Evolutionary conservation across 2,113 vertebrate species (phyloP).

Genomic region (Cromileptes altivelis): DNA sequence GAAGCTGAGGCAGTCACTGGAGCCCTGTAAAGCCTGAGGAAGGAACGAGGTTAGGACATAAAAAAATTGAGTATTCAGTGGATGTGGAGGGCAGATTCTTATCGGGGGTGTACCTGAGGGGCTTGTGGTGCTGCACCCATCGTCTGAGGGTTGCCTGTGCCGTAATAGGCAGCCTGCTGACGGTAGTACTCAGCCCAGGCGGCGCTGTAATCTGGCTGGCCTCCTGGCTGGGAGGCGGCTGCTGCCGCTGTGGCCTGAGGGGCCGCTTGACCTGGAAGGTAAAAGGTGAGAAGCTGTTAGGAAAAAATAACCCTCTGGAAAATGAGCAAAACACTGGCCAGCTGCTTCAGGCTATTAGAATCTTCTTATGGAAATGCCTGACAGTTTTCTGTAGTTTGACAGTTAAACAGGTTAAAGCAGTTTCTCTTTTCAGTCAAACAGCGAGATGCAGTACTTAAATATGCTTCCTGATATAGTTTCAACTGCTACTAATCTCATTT

Average conservation of each 20-base stretch:
- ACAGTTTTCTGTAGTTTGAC: no score
- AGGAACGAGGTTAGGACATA: constrained; percentile 78
- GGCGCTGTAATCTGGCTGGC: constrained; percentile 96
- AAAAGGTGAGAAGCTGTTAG: no score
- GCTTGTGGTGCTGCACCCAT: constrained; percentile 94
- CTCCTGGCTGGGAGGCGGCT: constrained; percentile 90
- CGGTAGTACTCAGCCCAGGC: constrained; percentile 99
- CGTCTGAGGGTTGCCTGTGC: constrained; percentile 93
- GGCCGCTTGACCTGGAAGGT: constrained; percentile 82
- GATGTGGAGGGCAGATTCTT: constrained; percentile 58
- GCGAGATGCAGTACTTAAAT: not conserved
- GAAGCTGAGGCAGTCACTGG: constrained; percentile 87
- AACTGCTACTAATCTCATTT: not conserved
- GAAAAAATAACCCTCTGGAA: not conserved
- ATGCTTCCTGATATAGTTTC: not conserved
- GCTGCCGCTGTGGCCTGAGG: constrained; percentile 82
- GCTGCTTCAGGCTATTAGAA: not conserved
- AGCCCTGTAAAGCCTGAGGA: constrained; percentile 91
- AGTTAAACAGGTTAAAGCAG: not conserved
- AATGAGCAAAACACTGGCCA: no score
- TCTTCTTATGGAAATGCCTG: no score
- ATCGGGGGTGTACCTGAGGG: constrained; percentile 89
- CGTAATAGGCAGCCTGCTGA: constrained; percentile 98
- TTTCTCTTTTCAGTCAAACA: not conserved
- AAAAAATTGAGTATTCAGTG: constrained; percentile 31